Conservation (phyloP, 2,797 vertebrate genomes). For the Halcyon smyrnensis region DNA sequence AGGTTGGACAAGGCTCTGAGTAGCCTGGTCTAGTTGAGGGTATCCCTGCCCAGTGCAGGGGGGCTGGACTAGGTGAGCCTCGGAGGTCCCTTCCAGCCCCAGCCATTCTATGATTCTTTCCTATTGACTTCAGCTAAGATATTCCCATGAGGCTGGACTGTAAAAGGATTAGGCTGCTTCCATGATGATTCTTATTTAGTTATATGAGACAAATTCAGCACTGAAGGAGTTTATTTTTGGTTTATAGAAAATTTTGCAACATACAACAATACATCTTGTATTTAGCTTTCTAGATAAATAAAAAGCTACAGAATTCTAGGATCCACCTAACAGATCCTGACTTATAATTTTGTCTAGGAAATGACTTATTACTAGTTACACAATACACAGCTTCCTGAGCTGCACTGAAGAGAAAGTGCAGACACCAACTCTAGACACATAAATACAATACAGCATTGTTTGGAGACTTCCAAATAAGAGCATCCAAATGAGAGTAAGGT, state of each 20-base stretch:
- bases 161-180: background rate
- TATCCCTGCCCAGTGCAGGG: no score
- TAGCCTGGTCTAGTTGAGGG: no score
- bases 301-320: background rate
- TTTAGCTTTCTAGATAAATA: background rate
- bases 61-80: no score
- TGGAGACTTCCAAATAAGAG: background rate
- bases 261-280: background rate
- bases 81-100: no score
- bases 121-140: background rate
- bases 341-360: background rate
- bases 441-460: background rate
- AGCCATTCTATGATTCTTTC: background rate
- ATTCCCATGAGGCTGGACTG: background rate
- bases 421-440: background rate
- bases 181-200: background rate
- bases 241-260: background rate
- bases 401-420: background rate
- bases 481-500: background rate
- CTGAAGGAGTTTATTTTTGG: conserved; percentile 5
- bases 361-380: background rate
- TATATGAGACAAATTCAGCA: background rate
- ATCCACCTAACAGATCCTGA: background rate
- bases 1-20: no score
- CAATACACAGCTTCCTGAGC: background rate